Evolutionary conservation across 2,113 vertebrate genomes (phyloP).

Genomic region (Coracopsis vasa): DNA sequence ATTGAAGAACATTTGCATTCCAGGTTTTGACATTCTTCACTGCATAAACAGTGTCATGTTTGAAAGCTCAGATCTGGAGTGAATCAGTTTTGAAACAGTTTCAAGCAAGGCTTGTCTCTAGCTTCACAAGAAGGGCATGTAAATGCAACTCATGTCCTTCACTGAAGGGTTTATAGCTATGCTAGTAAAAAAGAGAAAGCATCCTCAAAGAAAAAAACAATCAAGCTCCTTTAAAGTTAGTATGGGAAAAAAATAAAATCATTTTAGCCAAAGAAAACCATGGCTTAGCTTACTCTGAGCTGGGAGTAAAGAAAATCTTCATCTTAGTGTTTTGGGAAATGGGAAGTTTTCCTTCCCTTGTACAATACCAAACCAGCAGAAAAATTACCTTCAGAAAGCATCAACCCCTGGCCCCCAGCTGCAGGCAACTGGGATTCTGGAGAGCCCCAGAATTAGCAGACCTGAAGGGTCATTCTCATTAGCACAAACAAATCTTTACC

Average conservation of each 20-base stretch:
- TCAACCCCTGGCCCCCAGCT: neutral
- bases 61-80: neutral
- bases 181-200: neutral
- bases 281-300: neutral
- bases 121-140: neutral
- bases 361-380: neutral
- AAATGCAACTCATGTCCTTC: neutral
- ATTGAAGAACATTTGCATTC: conserved; percentile 24
- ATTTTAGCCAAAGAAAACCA: neutral
- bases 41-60: neutral
- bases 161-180: neutral
- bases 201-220: neutral
- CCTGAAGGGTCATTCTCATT: neutral
- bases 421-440: neutral
- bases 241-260: neutral
- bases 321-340: neutral
- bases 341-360: neutral
- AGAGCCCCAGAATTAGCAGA: neutral
- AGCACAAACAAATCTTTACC: neutral
- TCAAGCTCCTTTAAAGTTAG: neutral
- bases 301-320: neutral
- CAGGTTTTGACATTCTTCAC: conserved; percentile 1
- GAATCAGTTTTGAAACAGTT: neutral
- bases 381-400: neutral
- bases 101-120: neutral